A percentile compares a stretch with the other conserved stretches of the same genome.
phyloP scores from a whole-genome alignment of 2,113 vertebrate genomes.

The Passer montanus region DNA sequence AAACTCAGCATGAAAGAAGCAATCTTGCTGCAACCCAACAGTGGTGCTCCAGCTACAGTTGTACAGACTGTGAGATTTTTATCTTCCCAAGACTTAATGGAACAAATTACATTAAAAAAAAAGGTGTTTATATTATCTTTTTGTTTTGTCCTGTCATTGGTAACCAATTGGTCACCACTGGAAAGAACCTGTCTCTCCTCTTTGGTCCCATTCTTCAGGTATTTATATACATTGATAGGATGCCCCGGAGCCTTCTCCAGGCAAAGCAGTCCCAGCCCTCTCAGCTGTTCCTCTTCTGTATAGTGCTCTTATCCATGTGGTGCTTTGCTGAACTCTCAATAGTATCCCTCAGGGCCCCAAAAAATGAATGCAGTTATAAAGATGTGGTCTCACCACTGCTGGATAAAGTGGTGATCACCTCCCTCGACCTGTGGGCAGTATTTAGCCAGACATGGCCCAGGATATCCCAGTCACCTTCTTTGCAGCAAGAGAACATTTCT shows the following conservation, averaged over 20 bases:
- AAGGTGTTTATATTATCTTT: not conserved
- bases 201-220: not conserved
- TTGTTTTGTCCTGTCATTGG: not conserved
- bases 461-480: not conserved
- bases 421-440: accelerated
- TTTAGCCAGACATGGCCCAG: not conserved
- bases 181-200: not conserved
- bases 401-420: not conserved
- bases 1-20: not conserved
- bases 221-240: not conserved
- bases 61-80: not conserved
- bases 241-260: not conserved
- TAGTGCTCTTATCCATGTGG: not conserved
- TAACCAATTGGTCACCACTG: not conserved
- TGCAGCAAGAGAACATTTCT: not conserved
- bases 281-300: not conserved
- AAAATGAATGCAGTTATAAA: not conserved
- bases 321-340: not conserved
- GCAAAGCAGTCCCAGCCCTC: not conserved
- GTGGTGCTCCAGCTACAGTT: not conserved
- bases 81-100: not conserved
- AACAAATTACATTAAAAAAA: not conserved
- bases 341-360: not conserved
- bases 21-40: not conserved
- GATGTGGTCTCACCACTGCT: not conserved